Evolutionary conservation across 2,797 vertebrate species (phyloP).

Genomic region (Hippoglossus hippoglossus): DNA sequence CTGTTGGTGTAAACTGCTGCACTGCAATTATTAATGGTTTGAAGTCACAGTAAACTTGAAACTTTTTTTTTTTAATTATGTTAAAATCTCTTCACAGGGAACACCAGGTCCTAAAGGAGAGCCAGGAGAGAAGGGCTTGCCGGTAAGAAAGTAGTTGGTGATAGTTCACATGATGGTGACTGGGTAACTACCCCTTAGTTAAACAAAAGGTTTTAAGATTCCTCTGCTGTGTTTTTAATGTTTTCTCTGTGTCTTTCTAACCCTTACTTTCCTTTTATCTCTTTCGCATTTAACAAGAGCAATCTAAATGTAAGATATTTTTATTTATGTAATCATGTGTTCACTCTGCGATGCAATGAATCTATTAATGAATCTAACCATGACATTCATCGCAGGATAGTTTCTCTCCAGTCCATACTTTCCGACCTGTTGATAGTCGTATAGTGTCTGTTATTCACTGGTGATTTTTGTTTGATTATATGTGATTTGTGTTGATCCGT

Average conservation of each 20-base stretch:
- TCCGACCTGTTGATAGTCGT: slow-evolving; percentile 20
- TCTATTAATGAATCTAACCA: slow-evolving; percentile 49
- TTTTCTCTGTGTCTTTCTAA: slow-evolving; percentile 67
- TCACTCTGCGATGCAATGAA: slow-evolving; percentile 40
- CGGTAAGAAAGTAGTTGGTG: slow-evolving; percentile 86
- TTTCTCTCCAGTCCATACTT: slow-evolving; percentile 44
- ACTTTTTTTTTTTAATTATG: slow-evolving; percentile 7
- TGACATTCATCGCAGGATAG: slow-evolving; percentile 36
- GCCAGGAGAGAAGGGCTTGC: slow-evolving; percentile 91
- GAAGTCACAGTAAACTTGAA: slow-evolving; percentile 11
- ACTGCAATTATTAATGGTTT: slow-evolving; percentile 10
- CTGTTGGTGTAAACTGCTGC: slow-evolving; percentile 25
- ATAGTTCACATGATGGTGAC: slow-evolving; percentile 24
- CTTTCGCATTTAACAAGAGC: slow-evolving; percentile 78
- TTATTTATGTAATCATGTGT: slow-evolving; percentile 57
- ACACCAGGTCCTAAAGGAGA: slow-evolving; percentile 90
- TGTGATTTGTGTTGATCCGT: slow-evolving; percentile 40
- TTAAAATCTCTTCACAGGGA: slow-evolving; percentile 84
- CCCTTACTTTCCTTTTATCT: slow-evolving; percentile 67
- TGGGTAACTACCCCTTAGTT: background rate
- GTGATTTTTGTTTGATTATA: slow-evolving; percentile 38
- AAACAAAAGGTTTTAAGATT: slow-evolving; percentile 22
- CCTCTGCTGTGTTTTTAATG: slow-evolving; percentile 32
- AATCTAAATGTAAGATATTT: slow-evolving; percentile 81
- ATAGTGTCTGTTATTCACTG: slow-evolving; percentile 34